Base-by-base conservation (phyloP, 2,113 vertebrate species). In the Chaetura pelagica region DNA sequence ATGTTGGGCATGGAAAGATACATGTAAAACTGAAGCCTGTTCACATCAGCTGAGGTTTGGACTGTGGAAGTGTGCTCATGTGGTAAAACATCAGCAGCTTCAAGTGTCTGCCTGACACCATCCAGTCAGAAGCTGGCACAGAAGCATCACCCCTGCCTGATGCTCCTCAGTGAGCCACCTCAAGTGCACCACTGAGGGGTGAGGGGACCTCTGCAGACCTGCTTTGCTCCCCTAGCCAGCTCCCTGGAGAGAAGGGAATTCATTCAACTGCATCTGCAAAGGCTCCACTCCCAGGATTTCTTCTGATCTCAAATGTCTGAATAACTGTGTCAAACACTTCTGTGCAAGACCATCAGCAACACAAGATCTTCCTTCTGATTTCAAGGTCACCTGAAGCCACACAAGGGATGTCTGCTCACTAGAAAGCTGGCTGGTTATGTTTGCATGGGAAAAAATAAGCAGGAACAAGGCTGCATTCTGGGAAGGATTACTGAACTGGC, bases 381-480 rank as follows among this genome's bases (percentile, higher is more conserved):
- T 52, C 76, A 44, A 78, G 75, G 86, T 59, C 59, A 34, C n/a
- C 52, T 3, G 2, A 44, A 95, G 77, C 30, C 59, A 57, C 63
- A 4, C 0, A 0, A 66, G 55, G 59, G 71, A 32, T 0, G 0
- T 48, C 19, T 38, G 42, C 26, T 40, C 32, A 52, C 79, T 26
- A 18, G 34, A 81, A 61, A 86, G 38, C 49, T 59, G 73, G 48
- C 48, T 48, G 32, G 44, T n/a, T 20, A 10, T 19, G 30, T 42
- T 67, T 77, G 54, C 49, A 32, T 32, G 66, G 34, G 12, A 19
- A 48, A 4, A 52, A 4, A 44, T 77, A 32, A 4, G n/a, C 21
- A 86, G 75, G 73, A 78, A n/a, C 10, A 18, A 84, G 64, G 48
- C 57, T 75, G 57, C 21, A 17, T 42, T 72, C 51, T 61, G 66